Evolutionary conservation across 2,797 vertebrate species (phyloP), one percentile per base, ranked within the genome.

Genomic region (Champsocephalus esox): DNA sequence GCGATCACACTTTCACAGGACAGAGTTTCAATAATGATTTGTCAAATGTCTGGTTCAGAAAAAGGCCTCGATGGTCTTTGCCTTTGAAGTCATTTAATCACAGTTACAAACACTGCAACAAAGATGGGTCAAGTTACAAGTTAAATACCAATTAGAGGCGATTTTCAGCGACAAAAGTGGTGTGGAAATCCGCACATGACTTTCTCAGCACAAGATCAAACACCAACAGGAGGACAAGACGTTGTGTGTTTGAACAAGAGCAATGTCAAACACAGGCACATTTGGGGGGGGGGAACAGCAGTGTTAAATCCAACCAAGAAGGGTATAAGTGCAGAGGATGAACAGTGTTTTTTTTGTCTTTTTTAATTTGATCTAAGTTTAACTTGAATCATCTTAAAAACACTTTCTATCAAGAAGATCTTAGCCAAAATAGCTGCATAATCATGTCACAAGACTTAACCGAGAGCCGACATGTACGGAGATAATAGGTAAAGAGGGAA

Each of bases 71-170:
- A 50, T 59, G 58, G 61, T 52, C 49, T 48, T 51, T 52, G 56
- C 70, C 54, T 41, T 41, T 21, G 17, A 60, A 60, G 17, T 32
- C 5, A 52, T 66, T 73, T 48, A 61, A 62, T 76, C 32, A 66
- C 59, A 77, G 11, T 69, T 52, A 34, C 21, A 66, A 55, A 75
- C 1, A 5, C 48, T 34, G n/a, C 7, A 17, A 60, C 44, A 63
- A 48, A 73, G 34, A 50, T 21, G 54, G 50, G 50, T 63, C 61
- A 19, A 10, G 48, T 64, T 56, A 19, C 28, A 71, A 13, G 50
- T 46, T 69, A 78, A 72, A 78, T 72, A 48, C 19, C 57, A 64
- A 43, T 57, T 48, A 57, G 49, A 34, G 28, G 48, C n/a, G 55
- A 66, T 70, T 74, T 8, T 58, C n/a, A 46, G 44, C 41, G 17